These are phyloP conservation scores for Spatulosminthurus flaviceps DNA, from an alignment of 2,888 invertebrate species.

Conservation along the genomic window DNA sequence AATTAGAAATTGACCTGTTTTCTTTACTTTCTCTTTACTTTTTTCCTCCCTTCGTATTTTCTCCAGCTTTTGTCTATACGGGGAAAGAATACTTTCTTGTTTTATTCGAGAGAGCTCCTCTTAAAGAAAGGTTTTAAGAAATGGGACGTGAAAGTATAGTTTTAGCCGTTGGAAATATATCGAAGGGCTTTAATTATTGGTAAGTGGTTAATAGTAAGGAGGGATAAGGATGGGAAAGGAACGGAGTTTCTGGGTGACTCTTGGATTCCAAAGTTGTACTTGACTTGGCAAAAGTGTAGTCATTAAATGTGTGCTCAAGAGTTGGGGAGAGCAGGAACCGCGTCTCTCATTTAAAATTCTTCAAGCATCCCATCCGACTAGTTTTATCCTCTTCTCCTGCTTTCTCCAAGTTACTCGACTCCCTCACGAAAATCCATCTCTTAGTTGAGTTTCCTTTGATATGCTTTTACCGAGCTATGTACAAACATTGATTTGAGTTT, in stretches of 20 bases:
- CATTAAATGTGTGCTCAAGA: background rate
- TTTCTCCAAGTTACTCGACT: background rate
- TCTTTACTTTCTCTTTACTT: background rate
- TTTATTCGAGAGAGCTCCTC: too few relatives aligned
- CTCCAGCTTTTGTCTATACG: background rate
- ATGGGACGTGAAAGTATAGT: too few relatives aligned
- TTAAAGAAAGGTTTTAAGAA: too few relatives aligned
- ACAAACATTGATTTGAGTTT: too few relatives aligned
- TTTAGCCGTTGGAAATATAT: too few relatives aligned
- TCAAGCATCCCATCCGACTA: background rate
- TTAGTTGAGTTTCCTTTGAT: background rate
- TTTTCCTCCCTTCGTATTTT: background rate
- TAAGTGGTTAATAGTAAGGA: too few relatives aligned
- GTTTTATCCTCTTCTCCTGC: background rate
- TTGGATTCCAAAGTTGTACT: background rate
- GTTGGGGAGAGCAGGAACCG: background rate
- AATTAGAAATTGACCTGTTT: conserved; percentile 18
- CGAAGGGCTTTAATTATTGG: too few relatives aligned
- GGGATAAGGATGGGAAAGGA: background rate
- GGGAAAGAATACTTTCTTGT: too few relatives aligned
- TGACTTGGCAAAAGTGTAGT: background rate
- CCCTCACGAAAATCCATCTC: background rate
- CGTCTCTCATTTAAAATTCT: conserved; percentile 8
- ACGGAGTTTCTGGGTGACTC: background rate
- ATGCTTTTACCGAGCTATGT: too few relatives aligned